These are phyloP conservation scores for Phataginus tetradactyla DNA, from an alignment of 2,797 vertebrate species.

Conservation along the genomic window DNA sequence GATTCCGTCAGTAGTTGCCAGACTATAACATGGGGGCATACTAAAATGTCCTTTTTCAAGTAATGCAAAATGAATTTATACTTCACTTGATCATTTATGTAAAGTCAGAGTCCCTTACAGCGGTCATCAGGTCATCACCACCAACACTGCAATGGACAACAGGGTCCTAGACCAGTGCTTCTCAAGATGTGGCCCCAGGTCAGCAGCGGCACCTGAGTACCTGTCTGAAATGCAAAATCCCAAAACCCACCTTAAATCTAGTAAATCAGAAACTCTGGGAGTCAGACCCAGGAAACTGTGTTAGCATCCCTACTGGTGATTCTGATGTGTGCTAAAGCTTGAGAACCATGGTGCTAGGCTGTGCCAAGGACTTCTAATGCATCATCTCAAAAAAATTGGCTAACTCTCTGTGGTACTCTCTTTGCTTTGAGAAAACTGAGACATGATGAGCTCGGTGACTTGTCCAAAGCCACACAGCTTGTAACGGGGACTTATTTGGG, in stretches of 20 bases:
- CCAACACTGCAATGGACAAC: background rate
- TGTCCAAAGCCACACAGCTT: background rate
- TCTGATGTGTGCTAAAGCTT: background rate
- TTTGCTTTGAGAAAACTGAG: slow-evolving; percentile 12
- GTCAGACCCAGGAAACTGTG: background rate
- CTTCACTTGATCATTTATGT: slow-evolving; percentile 20
- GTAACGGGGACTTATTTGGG: background rate
- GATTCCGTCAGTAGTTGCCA: background rate
- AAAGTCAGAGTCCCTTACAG: background rate
- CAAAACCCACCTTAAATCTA: background rate
- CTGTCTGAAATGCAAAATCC: background rate
- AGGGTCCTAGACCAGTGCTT: background rate
- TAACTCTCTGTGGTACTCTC: background rate
- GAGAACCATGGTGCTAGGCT: background rate
- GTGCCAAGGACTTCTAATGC: background rate
- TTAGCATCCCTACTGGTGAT: background rate
- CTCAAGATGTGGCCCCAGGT: background rate
- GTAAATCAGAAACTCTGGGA: slow-evolving; percentile 2
- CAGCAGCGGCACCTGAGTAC: background rate
- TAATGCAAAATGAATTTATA: background rate
- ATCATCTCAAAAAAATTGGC: too few species aligned
- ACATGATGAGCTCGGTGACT: background rate
- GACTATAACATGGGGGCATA: background rate
- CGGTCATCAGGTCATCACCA: background rate
- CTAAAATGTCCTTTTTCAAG: background rate